phyloP scores from a whole-genome alignment of 2,888 invertebrate species.

The Platycnemis pennipes region DNA sequence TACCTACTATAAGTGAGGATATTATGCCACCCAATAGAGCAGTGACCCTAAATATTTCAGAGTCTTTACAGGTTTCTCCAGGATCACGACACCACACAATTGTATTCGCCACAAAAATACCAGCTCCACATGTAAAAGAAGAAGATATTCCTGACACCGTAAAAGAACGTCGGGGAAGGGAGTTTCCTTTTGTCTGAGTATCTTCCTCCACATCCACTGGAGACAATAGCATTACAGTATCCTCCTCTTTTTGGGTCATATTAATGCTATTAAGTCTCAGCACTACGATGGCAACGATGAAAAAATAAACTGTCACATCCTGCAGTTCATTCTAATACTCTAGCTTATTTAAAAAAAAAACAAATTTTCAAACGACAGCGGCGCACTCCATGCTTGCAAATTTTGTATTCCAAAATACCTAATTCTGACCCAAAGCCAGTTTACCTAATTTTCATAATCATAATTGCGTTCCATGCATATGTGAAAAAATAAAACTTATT shows the following conservation, averaged over 20 bases:
- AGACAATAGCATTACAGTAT: not conserved
- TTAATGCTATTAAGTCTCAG: not conserved
- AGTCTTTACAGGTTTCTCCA: not conserved
- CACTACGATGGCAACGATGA: not conserved
- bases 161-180: not conserved
- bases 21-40: constrained; percentile 26
- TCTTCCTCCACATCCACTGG: not conserved
- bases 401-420: too few species aligned
- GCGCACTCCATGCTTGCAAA: too few species aligned
- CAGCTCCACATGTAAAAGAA: constrained; percentile 30
- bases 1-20: constrained; percentile 21
- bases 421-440: too few species aligned
- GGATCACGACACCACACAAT: constrained; percentile 17
- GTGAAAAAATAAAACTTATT: too few species aligned
- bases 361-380: too few species aligned
- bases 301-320: not conserved
- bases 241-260: constrained; percentile 42
- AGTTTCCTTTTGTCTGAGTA: not conserved
- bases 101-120: not conserved
- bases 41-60: not conserved
- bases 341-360: too few species aligned
- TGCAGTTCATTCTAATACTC: not conserved
- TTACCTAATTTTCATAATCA: too few species aligned
- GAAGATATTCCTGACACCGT: not conserved
- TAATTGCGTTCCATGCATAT: too few species aligned